These are phyloP conservation scores for Pygocentrus nattereri DNA, from an alignment of 2,797 vertebrate genomes.

Conservation along the genomic window DNA sequence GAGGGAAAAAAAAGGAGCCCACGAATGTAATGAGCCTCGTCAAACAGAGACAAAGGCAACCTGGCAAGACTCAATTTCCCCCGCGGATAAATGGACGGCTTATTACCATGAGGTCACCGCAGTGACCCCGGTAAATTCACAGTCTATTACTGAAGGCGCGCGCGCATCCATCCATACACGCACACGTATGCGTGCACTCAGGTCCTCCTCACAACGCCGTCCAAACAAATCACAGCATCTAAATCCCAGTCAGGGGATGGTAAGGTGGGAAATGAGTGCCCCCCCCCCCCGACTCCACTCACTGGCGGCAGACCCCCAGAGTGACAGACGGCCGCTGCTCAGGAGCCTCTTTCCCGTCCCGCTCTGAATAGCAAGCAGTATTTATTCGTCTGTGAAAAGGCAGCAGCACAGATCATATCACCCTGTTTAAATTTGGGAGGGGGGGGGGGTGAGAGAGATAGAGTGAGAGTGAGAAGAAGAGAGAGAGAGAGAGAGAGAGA, in stretches of 20 bases:
- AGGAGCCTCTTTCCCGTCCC: constrained; percentile 42
- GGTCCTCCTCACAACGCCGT: constrained; percentile 27
- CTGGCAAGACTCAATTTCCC: constrained; percentile 48
- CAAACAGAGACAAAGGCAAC: constrained; percentile 56
- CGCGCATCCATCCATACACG: background rate
- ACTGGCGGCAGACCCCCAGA: constrained; percentile 54
- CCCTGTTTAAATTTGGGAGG: constrained; percentile 48
- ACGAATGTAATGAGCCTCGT: constrained; percentile 41
- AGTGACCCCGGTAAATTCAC: constrained; percentile 53
- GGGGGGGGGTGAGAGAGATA: constrained; percentile 13
- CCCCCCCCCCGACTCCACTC: constrained; percentile 13
- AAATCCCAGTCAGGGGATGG: constrained; percentile 52
- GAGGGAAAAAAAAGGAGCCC: background rate
- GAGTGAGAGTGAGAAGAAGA: background rate
- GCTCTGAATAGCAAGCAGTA: constrained; percentile 62
- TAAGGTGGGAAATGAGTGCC: constrained; percentile 26
- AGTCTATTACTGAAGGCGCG: constrained; percentile 49
- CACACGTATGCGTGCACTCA: background rate
- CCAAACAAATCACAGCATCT: constrained; percentile 53
- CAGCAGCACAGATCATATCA: constrained; percentile 63
- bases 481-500: constrained; percentile 45
- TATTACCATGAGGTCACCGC: constrained; percentile 63
- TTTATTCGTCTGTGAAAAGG: constrained; percentile 58
- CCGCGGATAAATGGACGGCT: constrained; percentile 60
- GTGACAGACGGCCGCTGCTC: constrained; percentile 45